These are phyloP conservation scores for Heliornis fulica DNA, from an alignment of 2,113 vertebrate genomes.

Conservation along the genomic window DNA sequence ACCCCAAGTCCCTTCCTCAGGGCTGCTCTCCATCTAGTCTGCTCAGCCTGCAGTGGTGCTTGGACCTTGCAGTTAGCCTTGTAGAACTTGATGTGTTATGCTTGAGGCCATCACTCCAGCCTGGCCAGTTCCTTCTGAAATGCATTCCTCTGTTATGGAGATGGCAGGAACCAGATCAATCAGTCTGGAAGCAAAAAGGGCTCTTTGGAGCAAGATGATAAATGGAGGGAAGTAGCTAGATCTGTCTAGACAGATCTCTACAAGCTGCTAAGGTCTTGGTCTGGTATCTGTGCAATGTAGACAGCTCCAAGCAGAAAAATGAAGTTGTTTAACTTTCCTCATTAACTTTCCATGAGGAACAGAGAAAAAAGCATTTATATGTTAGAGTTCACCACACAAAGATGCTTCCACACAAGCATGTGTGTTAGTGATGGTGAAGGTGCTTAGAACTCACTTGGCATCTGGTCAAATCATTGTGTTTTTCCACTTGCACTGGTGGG, in stretches of 20 bases:
- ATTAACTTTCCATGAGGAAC: background rate
- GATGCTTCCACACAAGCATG: fast-evolving
- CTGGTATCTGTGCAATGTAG: background rate
- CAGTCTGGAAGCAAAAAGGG: background rate
- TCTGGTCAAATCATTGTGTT: background rate
- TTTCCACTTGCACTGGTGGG: background rate
- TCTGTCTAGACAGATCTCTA: background rate
- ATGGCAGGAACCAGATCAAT: background rate
- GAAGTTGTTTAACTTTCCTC: no score
- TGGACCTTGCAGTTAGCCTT: no score
- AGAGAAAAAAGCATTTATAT: background rate
- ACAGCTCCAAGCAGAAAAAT: background rate
- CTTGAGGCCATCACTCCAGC: no score
- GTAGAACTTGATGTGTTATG: no score
- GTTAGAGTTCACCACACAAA: background rate
- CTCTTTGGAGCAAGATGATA: background rate
- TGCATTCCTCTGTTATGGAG: background rate
- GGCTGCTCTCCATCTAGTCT: no score
- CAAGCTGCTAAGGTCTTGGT: background rate
- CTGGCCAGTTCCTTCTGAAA: no score
- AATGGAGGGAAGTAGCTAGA: background rate
- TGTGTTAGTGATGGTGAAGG: background rate
- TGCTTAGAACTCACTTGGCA: background rate
- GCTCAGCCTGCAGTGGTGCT: no score
- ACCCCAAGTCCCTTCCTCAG: no score